phyloP scores from a whole-genome alignment of 2,888 invertebrate species.

The Lymantria monacha region DNA sequence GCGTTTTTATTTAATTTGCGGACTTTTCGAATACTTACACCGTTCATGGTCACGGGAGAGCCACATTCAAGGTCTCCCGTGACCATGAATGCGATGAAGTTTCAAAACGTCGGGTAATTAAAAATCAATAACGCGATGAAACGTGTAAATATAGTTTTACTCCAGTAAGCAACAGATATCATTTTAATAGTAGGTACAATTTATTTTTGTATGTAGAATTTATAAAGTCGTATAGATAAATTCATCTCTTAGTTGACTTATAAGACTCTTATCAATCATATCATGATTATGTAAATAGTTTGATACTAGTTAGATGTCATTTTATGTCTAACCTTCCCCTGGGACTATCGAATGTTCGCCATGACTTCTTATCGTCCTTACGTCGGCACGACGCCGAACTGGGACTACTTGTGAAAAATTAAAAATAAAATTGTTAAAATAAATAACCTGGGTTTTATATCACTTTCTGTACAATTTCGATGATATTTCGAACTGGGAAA shows the following conservation, averaged over 20 bases:
- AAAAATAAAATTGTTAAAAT: constrained; percentile 12
- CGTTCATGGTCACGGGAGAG: too few relatives aligned
- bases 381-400: constrained; percentile 17
- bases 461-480: constrained; percentile 20
- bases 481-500: constrained; percentile 28
- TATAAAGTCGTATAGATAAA: background rate
- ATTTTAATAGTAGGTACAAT: too few relatives aligned
- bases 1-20: too few relatives aligned
- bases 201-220: background rate
- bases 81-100: too few relatives aligned
- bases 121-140: too few relatives aligned
- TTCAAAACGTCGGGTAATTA: too few relatives aligned
- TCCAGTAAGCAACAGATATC: too few relatives aligned
- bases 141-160: too few relatives aligned
- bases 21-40: too few relatives aligned
- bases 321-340: constrained; percentile 39
- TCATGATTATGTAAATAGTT: background rate
- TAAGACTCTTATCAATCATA: background rate
- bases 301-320: background rate
- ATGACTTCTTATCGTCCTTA: constrained; percentile 42
- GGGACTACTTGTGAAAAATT: constrained; percentile 8
- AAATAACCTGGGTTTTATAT: constrained; percentile 23
- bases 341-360: constrained; percentile 45
- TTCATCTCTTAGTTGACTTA: background rate
- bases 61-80: too few relatives aligned